Evolutionary conservation across 2,888 invertebrate genomes (phyloP).

Genomic region (Phyto melanocephala): DNA sequence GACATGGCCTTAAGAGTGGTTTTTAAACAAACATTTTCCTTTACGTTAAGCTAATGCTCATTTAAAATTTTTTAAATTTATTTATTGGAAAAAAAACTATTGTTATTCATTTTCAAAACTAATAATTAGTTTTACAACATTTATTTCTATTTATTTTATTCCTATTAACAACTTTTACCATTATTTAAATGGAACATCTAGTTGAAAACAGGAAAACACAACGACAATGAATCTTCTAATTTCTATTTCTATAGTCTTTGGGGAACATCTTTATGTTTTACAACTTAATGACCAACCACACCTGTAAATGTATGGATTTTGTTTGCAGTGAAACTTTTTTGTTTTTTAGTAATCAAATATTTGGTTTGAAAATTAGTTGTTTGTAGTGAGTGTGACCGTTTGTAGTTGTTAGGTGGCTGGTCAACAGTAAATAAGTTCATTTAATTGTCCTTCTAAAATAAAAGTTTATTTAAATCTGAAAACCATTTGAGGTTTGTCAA

Average conservation of each 20-base stretch:
- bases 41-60: too few species aligned
- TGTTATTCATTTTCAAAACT: conserved; percentile 4
- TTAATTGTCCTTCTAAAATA: not conserved
- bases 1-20: too few species aligned
- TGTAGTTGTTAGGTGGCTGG: not conserved
- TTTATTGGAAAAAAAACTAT: not conserved
- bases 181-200: conserved; percentile 14
- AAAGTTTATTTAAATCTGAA: conserved; percentile 34
- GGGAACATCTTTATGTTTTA: not conserved
- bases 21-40: too few species aligned
- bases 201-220: not conserved
- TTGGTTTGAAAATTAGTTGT: not conserved
- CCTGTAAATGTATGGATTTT: not conserved
- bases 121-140: conserved; percentile 44
- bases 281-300: conserved; percentile 42
- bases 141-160: not conserved
- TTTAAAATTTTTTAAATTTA: not conserved
- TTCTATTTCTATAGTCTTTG: not conserved
- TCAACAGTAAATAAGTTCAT: conserved; percentile 11
- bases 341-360: not conserved
- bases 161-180: conserved; percentile 55
- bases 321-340: not conserved
- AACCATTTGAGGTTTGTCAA: conserved; percentile 8
- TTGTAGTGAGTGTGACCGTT: not conserved
- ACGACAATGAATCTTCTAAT: not conserved